Evolutionary conservation across 2,888 invertebrate genomes (phyloP), one percentile per base, ranked within the genome.

Genomic region (Tetropium fuscum): DNA sequence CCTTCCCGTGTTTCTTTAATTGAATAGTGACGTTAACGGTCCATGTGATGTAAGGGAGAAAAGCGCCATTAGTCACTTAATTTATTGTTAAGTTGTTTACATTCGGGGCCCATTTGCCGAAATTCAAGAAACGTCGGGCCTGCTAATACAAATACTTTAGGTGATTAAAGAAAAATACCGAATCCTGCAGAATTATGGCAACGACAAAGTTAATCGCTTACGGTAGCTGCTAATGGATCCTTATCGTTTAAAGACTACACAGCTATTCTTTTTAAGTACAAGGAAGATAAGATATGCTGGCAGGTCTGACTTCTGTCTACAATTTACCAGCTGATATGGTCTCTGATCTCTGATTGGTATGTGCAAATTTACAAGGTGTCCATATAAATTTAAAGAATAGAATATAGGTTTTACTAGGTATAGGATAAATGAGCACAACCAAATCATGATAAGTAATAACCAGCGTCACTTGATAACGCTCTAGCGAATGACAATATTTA

Each of bases 171-270:
- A 8, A 40, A 40, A 41, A 38, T 38, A 51, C 49, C 49, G 16
- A 64, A 60, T 55, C 15, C 58, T 55, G 60, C 57, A 55, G 63
- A 60, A 64, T 55, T 58, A 63, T 60, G 51, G 57, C 53, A 54
- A 51, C 51, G 55, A 58, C 49, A 55, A 55, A 63, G 53, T 59
- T 60, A 60, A 64, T 64, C 60, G 58, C 45, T 58, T 60, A 54
- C 60, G 58, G 60, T 64, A 58, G 63, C 63, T 58, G 58, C 60
- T 64, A 64, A 60, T 64, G 63, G 63, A 60, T 48, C 11, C 60
- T 63, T 63, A 59, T 63, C 60, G 60, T 38, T 51, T 51, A 51
- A 51, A 51, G 49, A 51, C 49, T 40, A 51, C 49, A 51, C 27
- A 34, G 40, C 57, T 58, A 64, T 60, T 60, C 58, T 58, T 53